Conservation (phyloP, 2,797 vertebrate genomes). For the Gadopsis marmoratus region DNA sequence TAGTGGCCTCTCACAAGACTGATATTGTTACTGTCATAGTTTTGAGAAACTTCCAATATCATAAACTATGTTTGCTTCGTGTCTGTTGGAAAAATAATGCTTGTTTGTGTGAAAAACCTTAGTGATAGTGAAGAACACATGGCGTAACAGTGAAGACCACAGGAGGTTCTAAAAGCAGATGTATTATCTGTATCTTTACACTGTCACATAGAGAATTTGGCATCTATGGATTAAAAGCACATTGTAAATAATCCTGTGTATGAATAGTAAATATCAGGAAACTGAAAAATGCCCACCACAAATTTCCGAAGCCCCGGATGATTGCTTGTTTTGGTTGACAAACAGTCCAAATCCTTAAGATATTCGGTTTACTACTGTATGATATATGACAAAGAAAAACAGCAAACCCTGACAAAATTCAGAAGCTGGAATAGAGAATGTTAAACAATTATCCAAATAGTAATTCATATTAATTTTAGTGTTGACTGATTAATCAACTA, state of each 20-base stretch:
- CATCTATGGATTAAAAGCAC: too few species aligned
- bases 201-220: too few species aligned
- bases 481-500: rapidly evolving
- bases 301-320: background rate
- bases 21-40: background rate
- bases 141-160: too few species aligned
- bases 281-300: background rate
- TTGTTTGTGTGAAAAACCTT: too few species aligned
- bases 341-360: background rate
- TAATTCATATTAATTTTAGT: background rate
- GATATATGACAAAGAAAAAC: background rate
- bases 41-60: background rate
- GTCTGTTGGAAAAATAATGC: too few species aligned
- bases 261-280: background rate
- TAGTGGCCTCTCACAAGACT: background rate
- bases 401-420: background rate
- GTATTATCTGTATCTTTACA: too few species aligned
- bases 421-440: background rate
- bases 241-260: background rate
- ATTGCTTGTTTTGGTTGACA: background rate
- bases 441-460: background rate
- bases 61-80: background rate
- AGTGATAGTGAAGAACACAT: too few species aligned
- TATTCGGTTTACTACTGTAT: background rate
- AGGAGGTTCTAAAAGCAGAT: too few species aligned